Conservation (phyloP, 1,140 invertebrate genomes). For the Tetragonula clypearis region DNA sequence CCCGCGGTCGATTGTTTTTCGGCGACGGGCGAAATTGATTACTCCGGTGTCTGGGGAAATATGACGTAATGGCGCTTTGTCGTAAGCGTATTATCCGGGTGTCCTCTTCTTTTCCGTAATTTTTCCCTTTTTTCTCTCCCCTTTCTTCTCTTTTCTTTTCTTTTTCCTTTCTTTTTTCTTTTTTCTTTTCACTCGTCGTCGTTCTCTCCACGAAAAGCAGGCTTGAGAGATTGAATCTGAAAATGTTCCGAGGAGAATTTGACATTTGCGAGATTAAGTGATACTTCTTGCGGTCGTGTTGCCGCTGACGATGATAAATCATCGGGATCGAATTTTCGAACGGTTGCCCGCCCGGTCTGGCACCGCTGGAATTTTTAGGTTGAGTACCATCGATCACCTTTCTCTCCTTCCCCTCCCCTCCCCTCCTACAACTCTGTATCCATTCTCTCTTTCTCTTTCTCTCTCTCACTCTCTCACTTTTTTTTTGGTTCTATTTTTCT, state of each 20-base stretch:
- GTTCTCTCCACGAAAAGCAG: no score
- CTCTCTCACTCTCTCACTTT: no score
- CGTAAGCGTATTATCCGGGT: slow-evolving; percentile 42
- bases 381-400: slow-evolving; percentile 12
- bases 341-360: neutral
- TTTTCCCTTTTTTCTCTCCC: neutral
- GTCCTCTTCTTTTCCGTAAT: slow-evolving; percentile 2
- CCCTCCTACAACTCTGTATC: no score
- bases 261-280: slow-evolving; percentile 51
- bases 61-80: slow-evolving; percentile 51
- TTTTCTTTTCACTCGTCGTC: neutral
- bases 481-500: no score
- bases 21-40: slow-evolving; percentile 47
- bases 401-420: neutral
- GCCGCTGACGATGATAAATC: slow-evolving; percentile 36
- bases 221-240: slow-evolving; percentile 51
- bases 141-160: neutral
- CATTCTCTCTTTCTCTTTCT: no score
- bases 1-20: slow-evolving; percentile 45
- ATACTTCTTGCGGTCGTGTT: slow-evolving; percentile 31
- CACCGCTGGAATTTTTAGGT: slow-evolving; percentile 9
- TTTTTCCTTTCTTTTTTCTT: neutral
- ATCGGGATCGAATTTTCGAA: slow-evolving; percentile 31
- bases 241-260: slow-evolving; percentile 47
- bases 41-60: slow-evolving; percentile 44